A percentile compares a stretch with the other conserved stretches of the same genome.
Conservation (phyloP, 2,888 invertebrate species). For the Drosophila mimica region DNA sequence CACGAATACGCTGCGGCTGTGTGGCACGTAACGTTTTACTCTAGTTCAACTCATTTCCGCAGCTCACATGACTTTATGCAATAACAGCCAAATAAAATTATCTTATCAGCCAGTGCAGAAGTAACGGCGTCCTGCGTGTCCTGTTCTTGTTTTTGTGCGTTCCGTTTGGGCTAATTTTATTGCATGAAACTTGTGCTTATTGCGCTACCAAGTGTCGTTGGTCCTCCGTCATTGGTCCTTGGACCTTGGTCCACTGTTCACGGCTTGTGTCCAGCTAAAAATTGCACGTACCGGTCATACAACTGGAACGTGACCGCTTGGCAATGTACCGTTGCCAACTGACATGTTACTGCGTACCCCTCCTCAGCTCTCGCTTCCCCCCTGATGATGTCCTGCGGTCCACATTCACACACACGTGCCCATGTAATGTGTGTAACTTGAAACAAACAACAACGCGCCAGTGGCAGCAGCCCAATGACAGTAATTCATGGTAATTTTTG, state of each 20-base stretch:
- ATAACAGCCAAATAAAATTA: slow-evolving; percentile 81
- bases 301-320: slow-evolving; percentile 76
- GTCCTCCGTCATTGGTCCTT: slow-evolving; percentile 2
- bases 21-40: slow-evolving; percentile 76
- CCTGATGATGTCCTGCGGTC: slow-evolving; percentile 44
- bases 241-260: slow-evolving; percentile 15
- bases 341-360: slow-evolving; percentile 22
- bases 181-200: slow-evolving; percentile 78
- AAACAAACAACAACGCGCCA: slow-evolving; percentile 44
- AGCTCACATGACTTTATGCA: slow-evolving; percentile 81
- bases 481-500: slow-evolving; percentile 75
- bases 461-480: slow-evolving; percentile 57
- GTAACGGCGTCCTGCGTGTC: slow-evolving; percentile 49
- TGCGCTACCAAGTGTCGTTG: slow-evolving; percentile 52
- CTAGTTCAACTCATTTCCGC: slow-evolving; percentile 78
- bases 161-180: slow-evolving; percentile 72
- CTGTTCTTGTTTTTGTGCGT: slow-evolving; percentile 19
- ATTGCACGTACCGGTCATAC: slow-evolving; percentile 79
- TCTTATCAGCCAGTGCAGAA: slow-evolving; percentile 73
- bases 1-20: slow-evolving; percentile 6
- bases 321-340: slow-evolving; percentile 50
- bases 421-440: slow-evolving; percentile 70
- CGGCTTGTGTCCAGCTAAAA: slow-evolving; percentile 51
- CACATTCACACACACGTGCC: slow-evolving; percentile 54
- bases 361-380: too few species aligned